Percentiles rank a stretch among this genome's conserved stretches.
These are phyloP conservation scores for Plumapathes pennacea DNA, from an alignment of 92 coral and sea anemone genomes.

Conservation along the genomic window DNA sequence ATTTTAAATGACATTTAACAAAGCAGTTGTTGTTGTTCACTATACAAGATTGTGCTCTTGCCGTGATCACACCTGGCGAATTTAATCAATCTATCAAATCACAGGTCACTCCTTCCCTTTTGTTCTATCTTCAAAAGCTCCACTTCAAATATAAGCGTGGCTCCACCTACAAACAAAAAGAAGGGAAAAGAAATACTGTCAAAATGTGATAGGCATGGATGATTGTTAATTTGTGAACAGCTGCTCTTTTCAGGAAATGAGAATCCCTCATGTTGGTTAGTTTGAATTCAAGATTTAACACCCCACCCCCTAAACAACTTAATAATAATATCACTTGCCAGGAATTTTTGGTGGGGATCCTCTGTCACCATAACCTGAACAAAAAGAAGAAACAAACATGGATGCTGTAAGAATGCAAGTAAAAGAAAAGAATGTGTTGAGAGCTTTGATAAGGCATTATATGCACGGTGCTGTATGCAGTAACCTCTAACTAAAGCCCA, in stretches of 20 bases:
- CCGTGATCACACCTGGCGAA: too few species aligned
- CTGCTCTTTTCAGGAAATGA: too few species aligned
- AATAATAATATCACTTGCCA: slow-evolving; percentile 36
- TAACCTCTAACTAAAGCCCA: too few species aligned
- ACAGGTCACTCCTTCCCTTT: slow-evolving; percentile 61
- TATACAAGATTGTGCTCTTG: too few species aligned
- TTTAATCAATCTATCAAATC: too few species aligned
- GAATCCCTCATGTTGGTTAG: too few species aligned
- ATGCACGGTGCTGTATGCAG: too few species aligned
- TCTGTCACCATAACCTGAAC: slow-evolving; percentile 83
- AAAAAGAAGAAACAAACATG: background rate
- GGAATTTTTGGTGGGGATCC: slow-evolving; percentile 99
- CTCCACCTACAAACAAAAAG: slow-evolving; percentile 83
- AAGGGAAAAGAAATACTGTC: background rate
- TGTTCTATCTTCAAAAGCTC: slow-evolving; percentile 88
- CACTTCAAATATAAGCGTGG: slow-evolving; percentile 94
- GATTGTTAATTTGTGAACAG: background rate
- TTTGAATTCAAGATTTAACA: too few species aligned
- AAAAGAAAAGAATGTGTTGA: background rate
- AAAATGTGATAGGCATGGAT: background rate
- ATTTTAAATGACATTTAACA: too few species aligned
- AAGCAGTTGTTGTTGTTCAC: too few species aligned
- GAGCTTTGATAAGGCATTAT: too few species aligned
- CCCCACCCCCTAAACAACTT: too few species aligned
- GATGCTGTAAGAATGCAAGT: background rate